Base-by-base conservation (phyloP, 1,140 invertebrate genomes). In the Drosophila subobscura region DNA sequence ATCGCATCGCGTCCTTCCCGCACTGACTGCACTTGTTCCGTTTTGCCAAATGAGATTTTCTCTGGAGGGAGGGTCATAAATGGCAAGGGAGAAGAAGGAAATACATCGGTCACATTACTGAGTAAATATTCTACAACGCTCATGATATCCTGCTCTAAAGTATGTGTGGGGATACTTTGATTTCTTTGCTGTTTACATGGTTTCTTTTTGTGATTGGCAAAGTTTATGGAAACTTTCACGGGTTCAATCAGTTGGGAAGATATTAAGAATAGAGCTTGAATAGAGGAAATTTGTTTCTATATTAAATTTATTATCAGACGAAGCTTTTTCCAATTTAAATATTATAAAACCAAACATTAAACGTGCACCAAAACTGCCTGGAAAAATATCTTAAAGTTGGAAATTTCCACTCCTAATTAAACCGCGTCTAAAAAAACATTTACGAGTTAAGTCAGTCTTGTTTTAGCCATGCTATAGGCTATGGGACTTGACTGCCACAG, bases 21-120 rank as follows among this genome's bases (percentile, higher is more conserved):
- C 22, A 92, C 93, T 52, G 90, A 92, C 54, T 91, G 93, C 33
- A 92, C 86, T 22, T 72, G 56, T 37, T 91, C 92, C 41, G 93
- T 93, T 64, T 93, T 92, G 46, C 83, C 86, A 85, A 93, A 94
- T 46, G 90, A 89, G 58, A 93, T 92, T 68, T 90, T 91, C 58
- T 92, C 92, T 92, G n/a, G n/a, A 37, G 8, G 8, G 63, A 61
- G 68, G 68, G 66, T 41, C 55, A 64, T 53, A 8, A 57, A 58
- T 29, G 49, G 27, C 16, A 52, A 37, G 65, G 51, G 27, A 29
- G 46, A 55, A 59, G n/a, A 44, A 49, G 54, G 50, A 72, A 61
- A 64, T 42, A 41, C 49, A 16, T 75, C 73, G 54, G 58, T 65
- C 44, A 67, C 67, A 66, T 75, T 75, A 63, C 55, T 55, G 55